Conservation (phyloP, 2,113 vertebrate species). For the Alouatta palliata region DNA sequence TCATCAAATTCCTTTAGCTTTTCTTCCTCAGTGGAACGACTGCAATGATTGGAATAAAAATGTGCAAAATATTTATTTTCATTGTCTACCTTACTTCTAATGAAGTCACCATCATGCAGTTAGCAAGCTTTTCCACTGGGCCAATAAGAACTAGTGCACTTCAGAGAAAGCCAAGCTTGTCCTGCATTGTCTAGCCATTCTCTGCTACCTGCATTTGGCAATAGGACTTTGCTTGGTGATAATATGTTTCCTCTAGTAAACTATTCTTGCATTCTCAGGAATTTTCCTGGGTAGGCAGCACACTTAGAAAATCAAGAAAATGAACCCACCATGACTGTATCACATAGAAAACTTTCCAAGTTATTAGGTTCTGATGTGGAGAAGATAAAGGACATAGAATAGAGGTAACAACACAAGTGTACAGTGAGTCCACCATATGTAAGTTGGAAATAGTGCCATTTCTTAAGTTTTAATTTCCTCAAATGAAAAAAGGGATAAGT, state of each 20-base stretch:
- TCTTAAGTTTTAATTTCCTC: constrained; percentile 10
- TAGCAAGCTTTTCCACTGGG: neutral
- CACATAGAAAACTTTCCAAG: neutral
- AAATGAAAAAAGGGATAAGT: neutral
- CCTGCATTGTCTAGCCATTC: neutral
- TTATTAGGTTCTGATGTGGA: neutral
- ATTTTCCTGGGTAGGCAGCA: neutral
- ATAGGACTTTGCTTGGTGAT: neutral
- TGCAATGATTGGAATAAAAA: neutral
- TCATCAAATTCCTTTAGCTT: neutral
- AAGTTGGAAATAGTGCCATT: neutral
- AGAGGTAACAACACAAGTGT: neutral
- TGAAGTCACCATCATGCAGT: neutral
- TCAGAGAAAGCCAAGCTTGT: neutral
- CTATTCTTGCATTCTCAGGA: neutral
- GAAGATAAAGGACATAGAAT: neutral
- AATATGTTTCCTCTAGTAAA: neutral
- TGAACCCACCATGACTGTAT: neutral
- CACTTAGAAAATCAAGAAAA: neutral
- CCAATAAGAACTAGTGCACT: neutral
- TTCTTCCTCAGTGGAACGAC: neutral
- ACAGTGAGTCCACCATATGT: neutral
- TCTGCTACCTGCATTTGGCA: neutral
- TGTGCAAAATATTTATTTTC: neutral
- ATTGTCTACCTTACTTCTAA: neutral